Evolutionary conservation across 2,888 invertebrate species (phyloP), one percentile per base, ranked within the genome.

Genomic region (Noctua comes): DNA sequence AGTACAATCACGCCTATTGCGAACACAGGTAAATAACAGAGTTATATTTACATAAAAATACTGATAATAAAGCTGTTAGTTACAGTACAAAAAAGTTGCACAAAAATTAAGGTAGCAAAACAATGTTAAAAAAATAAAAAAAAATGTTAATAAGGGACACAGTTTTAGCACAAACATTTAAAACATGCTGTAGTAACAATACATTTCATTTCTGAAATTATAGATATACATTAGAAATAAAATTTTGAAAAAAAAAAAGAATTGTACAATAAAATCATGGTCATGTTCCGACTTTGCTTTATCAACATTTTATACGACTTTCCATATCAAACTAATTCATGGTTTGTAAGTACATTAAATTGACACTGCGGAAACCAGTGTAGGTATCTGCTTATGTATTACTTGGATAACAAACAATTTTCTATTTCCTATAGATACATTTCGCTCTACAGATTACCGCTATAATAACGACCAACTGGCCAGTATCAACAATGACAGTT

Each of bases 401-500:
- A 40, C 40, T 40, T 40, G 40, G 40, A 40, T 40, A 40, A 40
- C 27, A 21, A 11, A 36, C 10, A 21, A 18, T 64, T 21, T 27
- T 36, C 4, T 64, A 24, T 64, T 64, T 36, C 36, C 36, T 36
- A 36, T 36, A 36, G 4, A 36, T 36, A 36, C 27, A 18, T 31
- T 54, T 13, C 51, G 36, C n/a, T 0, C 43, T 21, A 0, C 2
- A 66, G 13, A 69, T 31, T 40, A 36, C 27, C 11, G 31, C 31
- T 73, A 73, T 73, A 66, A 73, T 70, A 80, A 77, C 70, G 46
- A 73, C 69, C 62, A 62, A 31, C 62, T 36, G 7, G 64, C 11
- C 27, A 76, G 64, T 70, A 62, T 65, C 62, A 85, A 81, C 73
- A 85, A 73, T 81, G 59, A 64, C 48, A 7, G 57, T 36, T 74